Evolutionary conservation across 2,888 invertebrate species (phyloP).

Genomic region (Helicoverpa assulta): DNA sequence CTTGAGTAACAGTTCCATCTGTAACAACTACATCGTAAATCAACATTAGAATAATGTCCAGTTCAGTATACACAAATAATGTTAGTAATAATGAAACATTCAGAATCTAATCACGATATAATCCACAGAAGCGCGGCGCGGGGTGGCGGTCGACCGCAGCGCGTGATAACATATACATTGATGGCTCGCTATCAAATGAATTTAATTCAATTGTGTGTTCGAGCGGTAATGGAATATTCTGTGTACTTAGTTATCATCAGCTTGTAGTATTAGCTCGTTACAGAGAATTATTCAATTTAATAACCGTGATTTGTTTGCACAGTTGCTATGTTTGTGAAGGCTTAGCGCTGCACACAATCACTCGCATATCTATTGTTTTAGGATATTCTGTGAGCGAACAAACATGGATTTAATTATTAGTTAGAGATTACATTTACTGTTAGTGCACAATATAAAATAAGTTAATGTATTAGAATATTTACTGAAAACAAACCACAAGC

Average conservation of each 20-base stretch:
- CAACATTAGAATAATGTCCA: conserved; percentile 3
- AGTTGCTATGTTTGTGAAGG: conserved; percentile 11
- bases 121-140: conserved; percentile 24
- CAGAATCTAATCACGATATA: conserved; percentile 40
- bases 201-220: conserved; percentile 40
- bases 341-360: conserved; percentile 3
- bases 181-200: conserved; percentile 33
- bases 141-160: conserved; percentile 42
- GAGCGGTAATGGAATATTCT: conserved; percentile 38
- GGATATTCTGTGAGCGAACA: not conserved
- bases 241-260: conserved; percentile 31
- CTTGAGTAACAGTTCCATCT: not conserved
- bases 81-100: conserved; percentile 21
- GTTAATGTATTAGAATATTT: no score
- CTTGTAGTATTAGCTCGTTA: conserved; percentile 9
- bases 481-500: no score
- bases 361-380: conserved; percentile 5
- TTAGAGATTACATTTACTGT: not conserved
- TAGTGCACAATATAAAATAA: not conserved
- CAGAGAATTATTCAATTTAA: conserved; percentile 28
- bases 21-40: not conserved
- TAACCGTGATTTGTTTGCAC: conserved; percentile 23
- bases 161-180: conserved; percentile 44
- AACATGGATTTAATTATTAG: not conserved
- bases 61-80: not conserved